Percentiles rank a stretch among this genome's conserved stretches.
These are phyloP conservation scores for Diplogasteroides magnus DNA, from an alignment of 1,140 invertebrate genomes.

Conservation along the genomic window DNA sequence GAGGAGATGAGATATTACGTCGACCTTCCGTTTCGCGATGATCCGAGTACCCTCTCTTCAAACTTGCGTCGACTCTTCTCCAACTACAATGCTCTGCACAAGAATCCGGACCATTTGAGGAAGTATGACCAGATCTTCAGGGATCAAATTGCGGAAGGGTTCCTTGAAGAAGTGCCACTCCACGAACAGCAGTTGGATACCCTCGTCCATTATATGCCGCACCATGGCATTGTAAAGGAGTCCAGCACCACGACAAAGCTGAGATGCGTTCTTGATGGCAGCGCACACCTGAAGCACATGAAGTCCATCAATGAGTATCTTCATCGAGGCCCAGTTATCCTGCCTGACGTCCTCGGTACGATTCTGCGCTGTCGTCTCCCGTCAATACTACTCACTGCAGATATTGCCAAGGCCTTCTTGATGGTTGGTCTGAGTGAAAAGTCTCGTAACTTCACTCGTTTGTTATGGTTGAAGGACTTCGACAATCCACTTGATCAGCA, in stretches of 20 bases:
- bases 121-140: background rate
- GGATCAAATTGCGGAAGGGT: background rate
- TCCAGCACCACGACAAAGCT: conserved; percentile 42
- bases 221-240: background rate
- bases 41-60: background rate
- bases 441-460: conserved; percentile 22
- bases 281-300: conserved; percentile 35
- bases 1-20: background rate
- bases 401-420: conserved; percentile 18
- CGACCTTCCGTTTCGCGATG: background rate
- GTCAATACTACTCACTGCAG: conserved; percentile 2
- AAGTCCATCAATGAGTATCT: conserved; percentile 48
- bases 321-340: conserved; percentile 15
- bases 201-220: background rate
- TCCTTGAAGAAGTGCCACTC: background rate
- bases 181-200: background rate
- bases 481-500: background rate
- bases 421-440: conserved; percentile 7
- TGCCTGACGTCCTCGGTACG: conserved; percentile 11
- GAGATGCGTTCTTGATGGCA: conserved; percentile 54
- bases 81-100: background rate
- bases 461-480: conserved; percentile 10
- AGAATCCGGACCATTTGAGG: background rate
- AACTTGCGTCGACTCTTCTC: background rate
- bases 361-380: conserved; percentile 7